Evolutionary conservation across 2,888 invertebrate genomes (phyloP).

Genomic region (Heteropelma amictum): DNA sequence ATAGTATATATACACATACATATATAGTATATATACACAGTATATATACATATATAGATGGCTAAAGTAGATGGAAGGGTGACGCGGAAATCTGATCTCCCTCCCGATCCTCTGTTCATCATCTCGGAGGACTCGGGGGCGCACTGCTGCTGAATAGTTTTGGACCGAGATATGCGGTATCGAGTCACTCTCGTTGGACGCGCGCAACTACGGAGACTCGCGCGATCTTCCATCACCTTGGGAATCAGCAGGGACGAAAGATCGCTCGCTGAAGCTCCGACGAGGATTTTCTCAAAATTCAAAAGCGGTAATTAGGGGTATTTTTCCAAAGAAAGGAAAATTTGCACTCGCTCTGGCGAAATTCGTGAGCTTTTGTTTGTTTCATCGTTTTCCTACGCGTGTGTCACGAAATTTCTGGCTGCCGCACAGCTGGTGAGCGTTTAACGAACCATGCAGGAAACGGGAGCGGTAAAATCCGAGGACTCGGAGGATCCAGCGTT

Average conservation of each 20-base stretch:
- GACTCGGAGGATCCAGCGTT: background rate
- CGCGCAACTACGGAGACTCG: too few relatives aligned
- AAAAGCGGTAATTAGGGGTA: too few relatives aligned
- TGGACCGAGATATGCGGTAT: background rate
- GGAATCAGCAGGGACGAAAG: too few relatives aligned
- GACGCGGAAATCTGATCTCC: conserved; percentile 21
- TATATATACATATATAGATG: background rate
- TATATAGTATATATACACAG: too few relatives aligned
- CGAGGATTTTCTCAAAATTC: too few relatives aligned
- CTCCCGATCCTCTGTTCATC: conserved; percentile 25
- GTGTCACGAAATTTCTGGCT: background rate
- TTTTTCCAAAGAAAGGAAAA: too few relatives aligned
- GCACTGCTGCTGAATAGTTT: background rate
- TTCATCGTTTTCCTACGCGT: background rate
- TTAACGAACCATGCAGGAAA: conserved; percentile 5
- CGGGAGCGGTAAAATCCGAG: conserved; percentile 9
- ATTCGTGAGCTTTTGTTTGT: background rate
- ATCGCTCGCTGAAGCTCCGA: too few relatives aligned
- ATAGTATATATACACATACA: too few relatives aligned
- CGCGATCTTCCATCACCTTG: too few relatives aligned
- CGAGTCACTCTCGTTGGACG: background rate
- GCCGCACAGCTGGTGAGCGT: background rate
- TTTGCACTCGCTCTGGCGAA: too few relatives aligned
- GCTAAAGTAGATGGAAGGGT: conserved; percentile 11
- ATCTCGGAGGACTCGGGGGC: background rate